These are phyloP conservation scores for Austrofundulus limnaeus DNA, from an alignment of 2,113 vertebrate genomes.

Conservation along the genomic window DNA sequence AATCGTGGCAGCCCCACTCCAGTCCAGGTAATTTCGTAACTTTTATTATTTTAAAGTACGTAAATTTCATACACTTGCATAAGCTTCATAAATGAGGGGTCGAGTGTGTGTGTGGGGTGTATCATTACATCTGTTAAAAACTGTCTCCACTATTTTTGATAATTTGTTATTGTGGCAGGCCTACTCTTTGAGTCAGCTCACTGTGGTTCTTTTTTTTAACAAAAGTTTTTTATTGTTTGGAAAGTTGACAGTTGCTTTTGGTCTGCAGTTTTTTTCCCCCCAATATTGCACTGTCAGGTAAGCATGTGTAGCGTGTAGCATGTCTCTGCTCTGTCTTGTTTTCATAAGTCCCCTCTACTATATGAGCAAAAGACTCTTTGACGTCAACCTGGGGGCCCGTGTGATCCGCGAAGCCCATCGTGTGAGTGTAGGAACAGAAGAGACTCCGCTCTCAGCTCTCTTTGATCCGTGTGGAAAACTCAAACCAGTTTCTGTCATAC, in stretches of 20 bases:
- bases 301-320: constrained; percentile 20
- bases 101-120: too few species aligned
- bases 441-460: constrained; percentile 36
- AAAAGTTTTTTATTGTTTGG: not conserved
- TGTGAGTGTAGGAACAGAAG: constrained; percentile 44
- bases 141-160: too few species aligned
- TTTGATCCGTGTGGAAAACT: constrained; percentile 65
- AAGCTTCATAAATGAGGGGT: too few species aligned
- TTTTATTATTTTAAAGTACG: too few species aligned
- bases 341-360: constrained; percentile 42
- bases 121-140: too few species aligned
- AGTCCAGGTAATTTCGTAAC: too few species aligned
- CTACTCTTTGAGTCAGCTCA: not conserved
- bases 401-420: constrained; percentile 49
- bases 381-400: constrained; percentile 49
- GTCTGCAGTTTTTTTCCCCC: not conserved
- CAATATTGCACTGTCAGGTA: constrained; percentile 5
- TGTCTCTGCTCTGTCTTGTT: constrained; percentile 38
- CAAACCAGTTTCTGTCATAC: constrained; percentile 40
- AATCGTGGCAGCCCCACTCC: too few species aligned
- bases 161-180: too few species aligned
- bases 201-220: not conserved
- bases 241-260: not conserved
- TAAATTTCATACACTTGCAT: too few species aligned
- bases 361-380: constrained; percentile 38